Evolutionary conservation across 2,797 vertebrate species (phyloP), one percentile per base, ranked within the genome.

Genomic region (Catharus ustulatus): DNA sequence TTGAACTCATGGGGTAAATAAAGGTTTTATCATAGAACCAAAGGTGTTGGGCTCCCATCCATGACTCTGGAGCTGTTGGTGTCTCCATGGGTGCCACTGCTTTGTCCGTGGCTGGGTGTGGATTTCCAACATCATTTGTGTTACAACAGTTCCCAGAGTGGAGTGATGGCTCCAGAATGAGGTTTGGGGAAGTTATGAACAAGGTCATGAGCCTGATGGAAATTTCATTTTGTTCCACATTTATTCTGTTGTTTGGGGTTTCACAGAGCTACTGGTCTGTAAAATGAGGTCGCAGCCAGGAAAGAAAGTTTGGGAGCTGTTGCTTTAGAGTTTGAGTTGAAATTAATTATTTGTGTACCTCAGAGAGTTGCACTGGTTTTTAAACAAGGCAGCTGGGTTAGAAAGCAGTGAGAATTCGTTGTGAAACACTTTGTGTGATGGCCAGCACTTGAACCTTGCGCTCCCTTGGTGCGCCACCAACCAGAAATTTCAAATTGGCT

Each of bases 311-410:
- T 76, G 80, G 90, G 93, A 95, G 51, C 59, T 93, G 76, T 63
- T 84, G 68, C 75, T 89, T 84, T 62, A 26, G 75, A 46, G 51
- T 75, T 75, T n/a, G 87, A 51, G 59, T 90, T 95, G 80, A 91
- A 91, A 94, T 91, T 89, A 95, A 94, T 94, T 92, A 73, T 78
- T 92, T 93, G 87, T 90, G 23, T 91, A 72, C 95, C 91, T 86
- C 80, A 38, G 96, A 84, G 94, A 48, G 62, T 84, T 95, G 67
- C 27, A 46, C 1, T 89, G 82, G 24, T 71, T 94, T 92, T 93
- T 91, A 80, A 94, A 93, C 84, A 80, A 94, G 92, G 90, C 92
- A 73, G 84, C 74, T 63, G 48, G 63, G 84, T 90, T 87, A 89
- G 45, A 72, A 92, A 94, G 58, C 80, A 77, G 87, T 64, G 74